phyloP scores from a whole-genome alignment of 2,888 invertebrate species.

The Saturnia japonica region DNA sequence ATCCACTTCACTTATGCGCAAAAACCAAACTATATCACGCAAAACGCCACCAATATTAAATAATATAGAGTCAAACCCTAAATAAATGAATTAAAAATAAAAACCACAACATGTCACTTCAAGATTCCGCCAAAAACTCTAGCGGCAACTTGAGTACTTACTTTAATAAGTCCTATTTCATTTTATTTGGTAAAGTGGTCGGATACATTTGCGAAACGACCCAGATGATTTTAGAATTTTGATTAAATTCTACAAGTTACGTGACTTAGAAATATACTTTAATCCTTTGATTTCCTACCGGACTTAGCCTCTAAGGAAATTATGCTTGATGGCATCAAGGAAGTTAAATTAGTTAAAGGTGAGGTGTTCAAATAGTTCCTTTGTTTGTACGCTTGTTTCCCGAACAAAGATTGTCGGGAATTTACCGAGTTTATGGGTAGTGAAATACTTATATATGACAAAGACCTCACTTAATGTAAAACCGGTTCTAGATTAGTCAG shows the following conservation, averaged over 20 bases:
- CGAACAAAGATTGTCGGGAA: not conserved
- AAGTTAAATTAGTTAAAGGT: slow-evolving; percentile 8
- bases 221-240: not conserved
- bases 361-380: slow-evolving; percentile 1
- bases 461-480: not conserved
- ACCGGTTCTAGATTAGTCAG: not conserved
- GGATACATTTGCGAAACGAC: not conserved
- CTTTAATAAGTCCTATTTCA: not conserved
- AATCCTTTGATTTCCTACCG: slow-evolving; percentile 2
- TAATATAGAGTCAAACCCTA: too few species aligned
- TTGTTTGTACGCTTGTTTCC: not conserved
- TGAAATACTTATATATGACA: not conserved
- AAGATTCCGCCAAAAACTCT: too few species aligned
- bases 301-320: not conserved
- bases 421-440: not conserved
- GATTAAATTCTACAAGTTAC: not conserved
- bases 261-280: slow-evolving; percentile 1
- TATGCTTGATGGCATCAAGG: not conserved
- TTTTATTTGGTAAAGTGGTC: not conserved
- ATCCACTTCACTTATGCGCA: too few species aligned
- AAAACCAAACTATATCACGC: too few species aligned
- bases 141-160: too few species aligned
- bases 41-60: too few species aligned
- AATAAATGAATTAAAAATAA: too few species aligned
- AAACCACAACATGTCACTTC: too few species aligned